Conservation (phyloP, 2,888 invertebrate species). For the Sarcophaga variegata region DNA sequence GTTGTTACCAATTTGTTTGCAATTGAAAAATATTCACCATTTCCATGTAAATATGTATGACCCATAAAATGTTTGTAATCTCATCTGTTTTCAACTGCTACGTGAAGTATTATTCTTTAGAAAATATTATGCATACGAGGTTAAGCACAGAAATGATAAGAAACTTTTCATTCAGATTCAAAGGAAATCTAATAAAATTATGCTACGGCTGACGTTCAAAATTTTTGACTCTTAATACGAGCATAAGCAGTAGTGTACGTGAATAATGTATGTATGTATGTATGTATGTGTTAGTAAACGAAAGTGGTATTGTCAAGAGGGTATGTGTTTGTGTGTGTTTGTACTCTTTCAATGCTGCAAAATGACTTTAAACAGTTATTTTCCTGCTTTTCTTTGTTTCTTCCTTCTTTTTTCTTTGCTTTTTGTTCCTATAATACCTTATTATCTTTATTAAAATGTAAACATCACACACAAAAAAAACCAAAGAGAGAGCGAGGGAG, state of each 20-base stretch:
- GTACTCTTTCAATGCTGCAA: neutral
- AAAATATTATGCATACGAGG: neutral
- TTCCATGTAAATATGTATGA: neutral
- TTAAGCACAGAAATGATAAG: neutral
- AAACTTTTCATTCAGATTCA: neutral
- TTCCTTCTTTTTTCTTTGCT: neutral
- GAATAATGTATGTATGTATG: neutral
- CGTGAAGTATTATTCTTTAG: neutral
- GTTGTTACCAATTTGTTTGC: neutral
- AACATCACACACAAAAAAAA: neutral
- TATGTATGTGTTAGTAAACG: neutral
- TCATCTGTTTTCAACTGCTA: neutral
- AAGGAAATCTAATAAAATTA: neutral
- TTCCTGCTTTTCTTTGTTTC: neutral
- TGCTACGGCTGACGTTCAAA: neutral
- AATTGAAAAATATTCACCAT: neutral
- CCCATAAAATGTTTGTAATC: neutral
- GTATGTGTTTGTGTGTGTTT: neutral
- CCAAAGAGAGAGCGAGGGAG: neutral
- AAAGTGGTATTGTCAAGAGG: neutral
- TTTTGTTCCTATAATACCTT: neutral
- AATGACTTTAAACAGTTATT: neutral
- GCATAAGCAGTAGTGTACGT: neutral
- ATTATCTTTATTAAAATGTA: conserved; percentile 1
- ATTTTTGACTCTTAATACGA: neutral